Conservation (phyloP, 53 echinoderm and acorn worm species). For the Stichopus horrens region DNA sequence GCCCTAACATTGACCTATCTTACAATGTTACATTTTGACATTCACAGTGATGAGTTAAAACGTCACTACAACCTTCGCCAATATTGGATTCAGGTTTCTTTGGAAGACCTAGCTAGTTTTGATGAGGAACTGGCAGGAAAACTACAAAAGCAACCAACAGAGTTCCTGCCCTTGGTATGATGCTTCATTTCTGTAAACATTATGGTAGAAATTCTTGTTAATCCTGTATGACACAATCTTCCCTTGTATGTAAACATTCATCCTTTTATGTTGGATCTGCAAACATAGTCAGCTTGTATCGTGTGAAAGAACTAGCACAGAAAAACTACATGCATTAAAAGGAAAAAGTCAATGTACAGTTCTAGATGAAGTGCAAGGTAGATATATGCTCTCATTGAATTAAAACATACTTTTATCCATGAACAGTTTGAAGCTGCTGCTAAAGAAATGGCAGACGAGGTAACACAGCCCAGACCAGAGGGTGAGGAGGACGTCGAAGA, state of each 20-base stretch:
- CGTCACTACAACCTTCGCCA: slow-evolving; percentile 80
- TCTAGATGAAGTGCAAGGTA: no score
- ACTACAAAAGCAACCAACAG: slow-evolving; percentile 81
- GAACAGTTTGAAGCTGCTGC: slow-evolving; percentile 84
- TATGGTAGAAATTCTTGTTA: not conserved
- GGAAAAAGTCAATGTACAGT: no score
- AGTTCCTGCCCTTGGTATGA: slow-evolving; percentile 86
- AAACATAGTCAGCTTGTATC: no score
- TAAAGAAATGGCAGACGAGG: slow-evolving; percentile 94
- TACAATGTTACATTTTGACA: not conserved
- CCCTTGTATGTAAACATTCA: no score
- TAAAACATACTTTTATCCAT: not conserved
- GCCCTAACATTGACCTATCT: not conserved
- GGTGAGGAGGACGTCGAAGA: slow-evolving; percentile 77
- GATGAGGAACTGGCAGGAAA: slow-evolving; percentile 96
- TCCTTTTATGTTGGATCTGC: no score
- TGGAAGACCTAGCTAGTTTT: slow-evolving; percentile 91
- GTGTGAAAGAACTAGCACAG: no score
- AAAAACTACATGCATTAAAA: no score
- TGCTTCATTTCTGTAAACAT: not conserved
- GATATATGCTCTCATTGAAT: no score
- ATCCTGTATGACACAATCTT: no score
- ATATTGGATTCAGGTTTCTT: slow-evolving; percentile 70
- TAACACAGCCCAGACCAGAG: slow-evolving; percentile 89
- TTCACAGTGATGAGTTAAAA: slow-evolving; percentile 71